A percentile compares a stretch with the other conserved stretches of the same genome.
These are phyloP conservation scores for Zygogramma bicolorata DNA, from an alignment of 2,888 invertebrate species.

Conservation along the genomic window DNA sequence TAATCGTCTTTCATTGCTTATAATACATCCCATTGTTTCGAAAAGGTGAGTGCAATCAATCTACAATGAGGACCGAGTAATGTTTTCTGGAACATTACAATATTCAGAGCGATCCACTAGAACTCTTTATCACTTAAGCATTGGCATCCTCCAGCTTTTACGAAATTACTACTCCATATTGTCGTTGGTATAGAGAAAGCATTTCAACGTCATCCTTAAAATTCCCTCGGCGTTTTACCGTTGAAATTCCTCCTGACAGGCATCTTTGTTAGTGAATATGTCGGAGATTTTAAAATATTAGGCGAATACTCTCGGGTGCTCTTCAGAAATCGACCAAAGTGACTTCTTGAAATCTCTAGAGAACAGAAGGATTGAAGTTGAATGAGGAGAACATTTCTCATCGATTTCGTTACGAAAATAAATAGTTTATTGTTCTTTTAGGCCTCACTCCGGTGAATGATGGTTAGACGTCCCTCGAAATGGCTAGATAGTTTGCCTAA, in stretches of 20 bases:
- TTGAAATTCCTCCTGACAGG: constrained; percentile 36
- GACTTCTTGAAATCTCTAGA: constrained; percentile 22
- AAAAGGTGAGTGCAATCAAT: too few species aligned
- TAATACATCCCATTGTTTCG: too few species aligned
- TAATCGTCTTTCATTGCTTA: too few species aligned
- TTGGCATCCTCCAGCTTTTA: not conserved
- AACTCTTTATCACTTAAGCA: too few species aligned
- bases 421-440: too few species aligned
- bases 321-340: constrained; percentile 32
- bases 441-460: too few species aligned
- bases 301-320: constrained; percentile 22
- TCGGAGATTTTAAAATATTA: constrained; percentile 40
- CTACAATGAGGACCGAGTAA: too few species aligned
- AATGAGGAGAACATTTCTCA: not conserved
- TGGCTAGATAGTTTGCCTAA: too few species aligned
- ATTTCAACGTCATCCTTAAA: constrained; percentile 26
- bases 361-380: not conserved
- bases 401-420: too few species aligned
- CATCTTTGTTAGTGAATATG: constrained; percentile 39
- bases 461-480: too few species aligned
- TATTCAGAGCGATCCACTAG: not conserved
- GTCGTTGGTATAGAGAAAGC: constrained; percentile 3
- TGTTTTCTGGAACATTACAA: not conserved
- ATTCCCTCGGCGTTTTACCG: constrained; percentile 24
- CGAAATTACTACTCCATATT: not conserved